Conservation (phyloP, 2,113 vertebrate genomes). For the Arenaria interpres region DNA sequence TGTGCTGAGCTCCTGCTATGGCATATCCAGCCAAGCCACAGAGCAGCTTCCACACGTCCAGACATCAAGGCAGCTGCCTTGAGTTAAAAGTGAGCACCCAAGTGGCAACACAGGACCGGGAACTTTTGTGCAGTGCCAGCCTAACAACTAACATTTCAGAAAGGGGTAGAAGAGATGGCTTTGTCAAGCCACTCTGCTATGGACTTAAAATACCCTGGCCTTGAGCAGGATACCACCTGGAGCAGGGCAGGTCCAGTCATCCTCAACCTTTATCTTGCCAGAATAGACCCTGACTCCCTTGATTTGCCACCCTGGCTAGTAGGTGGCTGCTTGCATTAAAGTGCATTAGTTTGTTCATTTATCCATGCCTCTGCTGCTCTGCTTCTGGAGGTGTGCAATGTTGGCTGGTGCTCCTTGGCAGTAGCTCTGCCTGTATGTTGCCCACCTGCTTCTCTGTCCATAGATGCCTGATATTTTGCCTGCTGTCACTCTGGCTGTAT, state of each 20-base stretch:
- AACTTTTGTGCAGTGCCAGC: neutral
- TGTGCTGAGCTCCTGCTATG: neutral
- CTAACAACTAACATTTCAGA: neutral
- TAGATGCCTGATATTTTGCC: neutral
- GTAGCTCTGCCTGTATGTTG: neutral
- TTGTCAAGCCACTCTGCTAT: neutral
- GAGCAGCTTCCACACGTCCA: neutral
- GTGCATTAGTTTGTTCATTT: neutral
- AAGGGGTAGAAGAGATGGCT: neutral
- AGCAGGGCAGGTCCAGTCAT: neutral
- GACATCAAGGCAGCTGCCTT: neutral
- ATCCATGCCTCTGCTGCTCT: neutral
- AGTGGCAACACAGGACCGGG: neutral
- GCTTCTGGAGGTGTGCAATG: neutral
- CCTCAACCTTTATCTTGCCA: neutral
- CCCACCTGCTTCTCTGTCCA: constrained; percentile 1
- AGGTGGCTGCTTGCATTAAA: neutral
- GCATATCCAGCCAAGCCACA: rapidly evolving
- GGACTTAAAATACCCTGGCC: neutral
- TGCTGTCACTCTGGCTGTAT: constrained; percentile 9
- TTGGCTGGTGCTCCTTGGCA: constrained; percentile 5
- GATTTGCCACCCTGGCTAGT: rapidly evolving
- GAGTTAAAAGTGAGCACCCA: neutral
- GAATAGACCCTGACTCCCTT: neutral
- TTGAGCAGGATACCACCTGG: neutral